Conservation (phyloP, 2,113 vertebrate genomes). For the Malurus melanocephalus region DNA sequence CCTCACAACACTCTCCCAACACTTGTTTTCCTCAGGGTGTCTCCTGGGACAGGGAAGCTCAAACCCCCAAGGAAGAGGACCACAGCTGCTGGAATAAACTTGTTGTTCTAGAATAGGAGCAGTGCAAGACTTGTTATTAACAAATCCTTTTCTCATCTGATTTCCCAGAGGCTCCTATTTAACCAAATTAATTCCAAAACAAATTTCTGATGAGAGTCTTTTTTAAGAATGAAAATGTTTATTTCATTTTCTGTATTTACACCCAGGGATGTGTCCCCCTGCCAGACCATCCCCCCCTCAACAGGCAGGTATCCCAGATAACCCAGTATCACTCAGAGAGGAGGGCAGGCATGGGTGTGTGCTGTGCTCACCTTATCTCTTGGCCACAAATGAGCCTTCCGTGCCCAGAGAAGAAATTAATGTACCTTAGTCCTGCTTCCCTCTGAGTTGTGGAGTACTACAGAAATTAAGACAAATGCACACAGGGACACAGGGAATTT, state of each 20-base stretch:
- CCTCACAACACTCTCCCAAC: not conserved
- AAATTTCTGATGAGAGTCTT: not conserved
- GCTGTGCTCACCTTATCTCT: conserved; percentile 48
- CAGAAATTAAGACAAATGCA: not conserved
- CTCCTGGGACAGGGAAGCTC: not conserved
- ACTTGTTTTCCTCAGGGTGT: not conserved
- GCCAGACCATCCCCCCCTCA: not conserved
- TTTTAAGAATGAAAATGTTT: not conserved
- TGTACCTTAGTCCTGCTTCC: not conserved
- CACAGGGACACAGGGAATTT: not conserved
- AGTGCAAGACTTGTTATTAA: not conserved
- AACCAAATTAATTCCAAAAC: not conserved
- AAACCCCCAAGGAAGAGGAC: not conserved
- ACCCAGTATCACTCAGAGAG: conserved; percentile 1
- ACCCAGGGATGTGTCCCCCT: not conserved
- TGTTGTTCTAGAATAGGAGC: not conserved
- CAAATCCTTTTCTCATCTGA: not conserved
- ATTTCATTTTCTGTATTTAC: not conserved
- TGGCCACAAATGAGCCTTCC: not conserved
- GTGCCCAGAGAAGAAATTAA: not conserved
- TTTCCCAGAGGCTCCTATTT: not conserved
- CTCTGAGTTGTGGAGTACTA: not conserved
- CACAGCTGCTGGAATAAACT: not conserved
- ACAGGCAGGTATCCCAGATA: conserved; percentile 46
- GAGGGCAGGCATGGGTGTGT: conserved; percentile 20